Evolutionary conservation across 2,113 vertebrate species (phyloP), one percentile per base, ranked within the genome.

Genomic region (Syngnathoides biaculeatus): DNA sequence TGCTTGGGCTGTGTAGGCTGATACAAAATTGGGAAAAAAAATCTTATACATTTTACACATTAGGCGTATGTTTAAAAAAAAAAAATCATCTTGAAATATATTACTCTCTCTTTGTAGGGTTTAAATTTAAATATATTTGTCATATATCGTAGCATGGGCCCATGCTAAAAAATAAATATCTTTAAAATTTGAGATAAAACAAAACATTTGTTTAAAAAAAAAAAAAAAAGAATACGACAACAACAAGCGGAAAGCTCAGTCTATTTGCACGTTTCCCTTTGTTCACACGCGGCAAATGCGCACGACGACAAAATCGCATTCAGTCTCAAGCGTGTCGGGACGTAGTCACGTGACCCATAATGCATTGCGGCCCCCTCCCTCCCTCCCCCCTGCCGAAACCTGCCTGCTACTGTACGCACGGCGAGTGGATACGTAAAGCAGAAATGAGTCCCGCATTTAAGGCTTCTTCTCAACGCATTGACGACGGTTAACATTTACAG

Each of bases 381-480:
- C 79, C 79, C 79, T n/a, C n/a, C n/a, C 65, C 61, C 26, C 71
- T 74, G 67, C 61, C 74, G 66, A 79, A 72, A 78, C 74, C 68
- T 73, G 79, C 80, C 69, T 67, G 52, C 60, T 15, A 62, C 59
- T 42, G 20, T 13, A 40, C 13, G 39, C 59, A 24, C n/a, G 5
- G 39, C 40, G 40, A 42, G 14, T 39, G 38, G 66, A 57, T 63
- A 57, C 63, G 88, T 89, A 84, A 92, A 68, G 65, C 8, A 22
- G 75, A 73, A 84, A 71, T 75, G 69, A 84, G 90, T 92, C 73
- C 14, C 85, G 81, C 86, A 85, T 92, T 93, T 96, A 96, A 97
- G 95, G 95, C 95, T 93, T 95, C 94, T 94, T 94, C 92, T 96
- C 91, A 90, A 94, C 92, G 91, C 90, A 84, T 92, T 91, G 93